Conservation (phyloP, 1,140 invertebrate species). For the Zaprionus capensis region DNA sequence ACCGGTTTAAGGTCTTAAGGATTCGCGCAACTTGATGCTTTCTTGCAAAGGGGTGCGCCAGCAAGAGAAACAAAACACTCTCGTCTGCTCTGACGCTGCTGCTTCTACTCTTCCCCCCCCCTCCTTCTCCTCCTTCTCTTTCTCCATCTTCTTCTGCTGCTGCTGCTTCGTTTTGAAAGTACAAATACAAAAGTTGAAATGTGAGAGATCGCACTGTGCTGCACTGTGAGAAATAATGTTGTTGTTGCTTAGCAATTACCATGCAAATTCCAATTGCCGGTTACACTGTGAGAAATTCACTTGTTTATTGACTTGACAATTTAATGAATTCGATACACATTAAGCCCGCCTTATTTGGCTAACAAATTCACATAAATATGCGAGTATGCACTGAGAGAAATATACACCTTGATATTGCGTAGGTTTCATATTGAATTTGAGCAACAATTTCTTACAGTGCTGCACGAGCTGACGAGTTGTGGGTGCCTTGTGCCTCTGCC, state of each 20-base stretch:
- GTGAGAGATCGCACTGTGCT: background rate
- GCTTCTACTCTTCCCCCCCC: background rate
- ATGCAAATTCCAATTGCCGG: background rate
- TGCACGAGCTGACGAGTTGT: background rate
- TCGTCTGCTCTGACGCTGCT: constrained; percentile 21
- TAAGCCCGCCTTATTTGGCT: background rate
- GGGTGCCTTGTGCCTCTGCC: background rate
- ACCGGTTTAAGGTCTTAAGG: constrained; percentile 43
- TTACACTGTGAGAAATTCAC: background rate
- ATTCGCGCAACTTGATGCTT: constrained; percentile 33
- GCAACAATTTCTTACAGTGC: background rate
- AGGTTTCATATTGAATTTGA: background rate
- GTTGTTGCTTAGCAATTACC: background rate
- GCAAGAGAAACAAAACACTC: background rate
- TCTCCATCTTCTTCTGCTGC: background rate
- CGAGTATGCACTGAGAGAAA: constrained; percentile 1
- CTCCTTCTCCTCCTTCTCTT: background rate
- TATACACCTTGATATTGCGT: background rate
- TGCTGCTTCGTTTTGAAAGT: constrained; percentile 11
- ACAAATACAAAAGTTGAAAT: constrained; percentile 11
- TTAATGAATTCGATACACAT: constrained; percentile 1
- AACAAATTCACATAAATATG: constrained; percentile 1
- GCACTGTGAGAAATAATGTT: background rate
- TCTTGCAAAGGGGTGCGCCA: constrained; percentile 26
- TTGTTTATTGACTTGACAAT: background rate